A percentile compares a stretch with the other conserved stretches of the same genome.
phyloP scores from a whole-genome alignment of 2,113 vertebrate genomes.

The Emberiza fucata region DNA sequence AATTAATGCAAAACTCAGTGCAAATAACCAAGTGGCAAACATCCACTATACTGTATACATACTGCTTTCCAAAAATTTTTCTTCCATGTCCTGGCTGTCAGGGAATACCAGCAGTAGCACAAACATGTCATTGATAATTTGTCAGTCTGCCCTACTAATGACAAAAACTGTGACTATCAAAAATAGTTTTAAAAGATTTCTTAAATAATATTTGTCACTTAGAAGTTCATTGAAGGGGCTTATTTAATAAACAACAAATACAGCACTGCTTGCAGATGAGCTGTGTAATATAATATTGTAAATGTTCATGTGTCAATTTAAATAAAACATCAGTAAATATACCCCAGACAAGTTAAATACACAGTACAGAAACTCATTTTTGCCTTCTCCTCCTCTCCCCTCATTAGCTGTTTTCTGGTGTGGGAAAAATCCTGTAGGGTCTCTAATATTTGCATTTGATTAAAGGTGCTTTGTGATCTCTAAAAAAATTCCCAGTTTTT shows the following conservation, averaged over 20 bases:
- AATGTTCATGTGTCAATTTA: not conserved
- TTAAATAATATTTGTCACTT: slow-evolving; percentile 56
- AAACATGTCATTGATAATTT: slow-evolving; percentile 73
- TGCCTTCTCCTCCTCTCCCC: fast-evolving
- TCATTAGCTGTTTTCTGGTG: not conserved
- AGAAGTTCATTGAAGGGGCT: not conserved
- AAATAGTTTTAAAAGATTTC: slow-evolving; percentile 37
- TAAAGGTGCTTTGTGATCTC: not conserved
- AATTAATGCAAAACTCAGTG: not conserved
- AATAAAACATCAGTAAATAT: not conserved
- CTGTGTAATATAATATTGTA: not conserved
- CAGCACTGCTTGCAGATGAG: not conserved
- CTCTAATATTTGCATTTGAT: not conserved
- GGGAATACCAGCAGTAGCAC: slow-evolving; percentile 20
- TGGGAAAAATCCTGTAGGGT: not conserved
- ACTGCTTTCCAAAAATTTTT: slow-evolving; percentile 33
- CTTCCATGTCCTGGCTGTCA: slow-evolving; percentile 19
- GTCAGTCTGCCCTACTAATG: slow-evolving; percentile 73
- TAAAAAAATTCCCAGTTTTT: not conserved
- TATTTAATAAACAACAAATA: not conserved
- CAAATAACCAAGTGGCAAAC: slow-evolving; percentile 50
- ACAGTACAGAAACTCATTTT: not conserved
- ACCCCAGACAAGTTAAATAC: not conserved
- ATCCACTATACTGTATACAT: not conserved
- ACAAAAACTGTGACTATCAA: slow-evolving; percentile 71